phyloP scores from a whole-genome alignment of 2,888 invertebrate species.

The Scotopteryx bipunctaria region DNA sequence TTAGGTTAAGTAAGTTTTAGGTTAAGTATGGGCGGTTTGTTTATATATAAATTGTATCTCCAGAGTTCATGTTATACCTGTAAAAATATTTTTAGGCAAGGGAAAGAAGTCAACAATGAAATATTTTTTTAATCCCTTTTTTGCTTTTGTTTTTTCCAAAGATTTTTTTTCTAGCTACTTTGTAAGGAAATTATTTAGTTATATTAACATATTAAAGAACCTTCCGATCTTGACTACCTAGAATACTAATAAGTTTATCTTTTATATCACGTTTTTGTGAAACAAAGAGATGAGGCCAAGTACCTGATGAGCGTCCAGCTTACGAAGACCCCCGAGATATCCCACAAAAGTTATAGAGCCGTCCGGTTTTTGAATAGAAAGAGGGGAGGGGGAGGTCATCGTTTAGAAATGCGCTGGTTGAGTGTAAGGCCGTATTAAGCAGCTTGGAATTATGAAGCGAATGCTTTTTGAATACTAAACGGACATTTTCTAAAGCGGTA shows the following conservation, averaged over 20 bases:
- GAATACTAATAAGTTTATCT: conserved; percentile 83
- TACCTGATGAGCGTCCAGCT: conserved; percentile 63
- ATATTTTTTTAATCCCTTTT: no score
- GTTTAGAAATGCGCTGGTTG: conserved; percentile 65
- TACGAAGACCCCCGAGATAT: conserved; percentile 51
- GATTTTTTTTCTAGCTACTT: no score
- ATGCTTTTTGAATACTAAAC: conserved; percentile 78
- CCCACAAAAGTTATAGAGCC: conserved; percentile 31
- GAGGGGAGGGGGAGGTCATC: conserved; percentile 47
- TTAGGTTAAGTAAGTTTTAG: no score
- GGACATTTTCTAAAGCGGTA: conserved; percentile 59
- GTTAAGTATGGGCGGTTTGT: no score
- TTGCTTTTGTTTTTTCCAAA: no score
- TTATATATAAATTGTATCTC: no score
- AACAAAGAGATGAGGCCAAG: conserved; percentile 79
- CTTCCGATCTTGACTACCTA: conserved; percentile 58
- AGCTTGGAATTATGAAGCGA: conserved; percentile 78
- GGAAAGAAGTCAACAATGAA: no score
- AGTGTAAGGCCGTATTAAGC: conserved; percentile 75
- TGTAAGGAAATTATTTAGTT: no score
- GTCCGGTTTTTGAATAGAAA: conserved; percentile 38
- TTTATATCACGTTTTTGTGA: conserved; percentile 80
- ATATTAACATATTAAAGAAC: no score
- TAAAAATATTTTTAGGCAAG: no score
- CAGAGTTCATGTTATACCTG: no score